phyloP scores from a whole-genome alignment of 2,113 vertebrate species.

The Dromaius novaehollandiae region DNA sequence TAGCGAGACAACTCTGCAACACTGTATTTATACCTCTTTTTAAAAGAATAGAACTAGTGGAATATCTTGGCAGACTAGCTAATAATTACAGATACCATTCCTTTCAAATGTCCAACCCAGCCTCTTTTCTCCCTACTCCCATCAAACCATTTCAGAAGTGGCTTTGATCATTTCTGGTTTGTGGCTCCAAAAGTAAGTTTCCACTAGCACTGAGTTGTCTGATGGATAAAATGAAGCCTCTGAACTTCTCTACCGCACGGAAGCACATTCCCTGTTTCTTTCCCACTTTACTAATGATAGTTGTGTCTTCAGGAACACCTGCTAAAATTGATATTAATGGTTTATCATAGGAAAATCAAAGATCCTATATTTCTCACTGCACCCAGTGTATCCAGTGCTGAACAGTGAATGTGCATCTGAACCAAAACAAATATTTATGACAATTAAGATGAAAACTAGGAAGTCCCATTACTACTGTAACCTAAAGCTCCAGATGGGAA shows the following conservation, averaged over 20 bases:
- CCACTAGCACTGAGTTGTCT: background rate
- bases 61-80: background rate
- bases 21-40: background rate
- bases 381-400: background rate
- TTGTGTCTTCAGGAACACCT: background rate
- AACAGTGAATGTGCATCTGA: background rate
- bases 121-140: background rate
- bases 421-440: constrained; percentile 26
- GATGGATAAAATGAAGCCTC: background rate
- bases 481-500: background rate
- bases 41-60: background rate
- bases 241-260: no score
- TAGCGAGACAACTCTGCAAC: background rate
- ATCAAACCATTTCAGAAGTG: background rate
- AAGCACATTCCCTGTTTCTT: background rate
- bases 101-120: background rate
- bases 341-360: background rate
- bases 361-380: background rate
- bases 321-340: background rate
- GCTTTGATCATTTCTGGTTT: background rate
- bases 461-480: background rate
- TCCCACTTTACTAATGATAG: background rate
- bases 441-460: constrained; percentile 13
- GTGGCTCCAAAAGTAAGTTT: background rate
- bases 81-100: no score